These are phyloP conservation scores for Stichodactyla mertensii DNA, from an alignment of 64 coral and sea anemone species.

Conservation along the genomic window DNA sequence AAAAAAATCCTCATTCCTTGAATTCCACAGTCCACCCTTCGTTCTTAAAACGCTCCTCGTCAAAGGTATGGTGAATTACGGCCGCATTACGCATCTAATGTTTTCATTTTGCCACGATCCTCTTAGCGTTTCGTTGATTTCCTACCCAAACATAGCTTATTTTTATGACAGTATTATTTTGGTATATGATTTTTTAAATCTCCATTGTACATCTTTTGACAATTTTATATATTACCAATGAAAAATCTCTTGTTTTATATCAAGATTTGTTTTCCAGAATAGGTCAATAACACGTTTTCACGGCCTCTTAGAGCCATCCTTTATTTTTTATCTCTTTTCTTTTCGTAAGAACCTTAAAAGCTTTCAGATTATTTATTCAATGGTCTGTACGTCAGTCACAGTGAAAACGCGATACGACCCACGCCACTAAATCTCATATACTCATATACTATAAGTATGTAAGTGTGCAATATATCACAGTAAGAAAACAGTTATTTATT, in stretches of 20 bases:
- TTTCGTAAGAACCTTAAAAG: too few relatives aligned
- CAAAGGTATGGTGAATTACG: neutral
- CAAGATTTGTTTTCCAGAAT: neutral
- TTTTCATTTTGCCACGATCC: neutral
- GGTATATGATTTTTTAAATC: neutral
- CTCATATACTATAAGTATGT: neutral
- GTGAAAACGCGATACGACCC: neutral
- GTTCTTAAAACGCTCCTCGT: neutral
- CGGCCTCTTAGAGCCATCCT: neutral
- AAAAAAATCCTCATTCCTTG: neutral
- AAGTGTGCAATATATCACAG: neutral
- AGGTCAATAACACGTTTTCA: neutral
- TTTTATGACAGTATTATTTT: neutral
- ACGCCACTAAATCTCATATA: neutral
- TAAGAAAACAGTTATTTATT: too few relatives aligned
- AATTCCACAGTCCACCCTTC: neutral
- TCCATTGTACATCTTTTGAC: neutral
- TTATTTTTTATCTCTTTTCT: neutral
- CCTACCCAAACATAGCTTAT: neutral
- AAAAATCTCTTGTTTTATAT: neutral
- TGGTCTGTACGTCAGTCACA: neutral
- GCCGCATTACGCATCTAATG: neutral
- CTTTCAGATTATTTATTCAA: neutral
- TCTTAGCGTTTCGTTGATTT: neutral
- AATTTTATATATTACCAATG: neutral